Conservation (phyloP, 2,888 invertebrate species). For the Nemurella pictetii region DNA sequence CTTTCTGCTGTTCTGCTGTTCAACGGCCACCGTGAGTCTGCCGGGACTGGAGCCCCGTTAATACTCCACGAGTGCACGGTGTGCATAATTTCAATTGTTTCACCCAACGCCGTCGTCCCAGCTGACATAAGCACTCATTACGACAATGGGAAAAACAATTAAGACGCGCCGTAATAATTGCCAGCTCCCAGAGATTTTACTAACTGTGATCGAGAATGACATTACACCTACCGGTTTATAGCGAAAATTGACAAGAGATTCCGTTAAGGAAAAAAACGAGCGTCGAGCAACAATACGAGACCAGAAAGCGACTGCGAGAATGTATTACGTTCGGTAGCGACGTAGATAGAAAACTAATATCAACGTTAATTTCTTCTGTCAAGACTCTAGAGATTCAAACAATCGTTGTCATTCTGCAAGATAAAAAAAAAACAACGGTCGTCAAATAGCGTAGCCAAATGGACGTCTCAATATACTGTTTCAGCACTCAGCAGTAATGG, state of each 20-base stretch:
- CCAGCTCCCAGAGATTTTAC: no score
- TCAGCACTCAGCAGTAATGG: background rate
- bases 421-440: background rate
- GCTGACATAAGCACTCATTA: background rate
- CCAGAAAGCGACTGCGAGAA: background rate
- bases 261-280: background rate
- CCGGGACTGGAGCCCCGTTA: background rate
- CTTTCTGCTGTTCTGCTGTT: no score
- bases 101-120: background rate
- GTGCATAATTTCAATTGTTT: background rate
- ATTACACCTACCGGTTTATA: background rate
- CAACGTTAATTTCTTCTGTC: no score
- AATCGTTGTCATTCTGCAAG: background rate
- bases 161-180: background rate
- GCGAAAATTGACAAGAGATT: background rate
- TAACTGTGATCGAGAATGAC: background rate
- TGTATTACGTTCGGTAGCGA: background rate
- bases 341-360: background rate
- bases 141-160: background rate
- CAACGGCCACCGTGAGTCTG: no score
- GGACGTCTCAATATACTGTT: background rate
- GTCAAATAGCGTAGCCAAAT: background rate
- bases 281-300: background rate
- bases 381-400: background rate
- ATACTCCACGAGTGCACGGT: no score